These are phyloP conservation scores for Paramacrobiotus metropolitanus DNA, from an alignment of 1,140 invertebrate genomes.

Conservation along the genomic window DNA sequence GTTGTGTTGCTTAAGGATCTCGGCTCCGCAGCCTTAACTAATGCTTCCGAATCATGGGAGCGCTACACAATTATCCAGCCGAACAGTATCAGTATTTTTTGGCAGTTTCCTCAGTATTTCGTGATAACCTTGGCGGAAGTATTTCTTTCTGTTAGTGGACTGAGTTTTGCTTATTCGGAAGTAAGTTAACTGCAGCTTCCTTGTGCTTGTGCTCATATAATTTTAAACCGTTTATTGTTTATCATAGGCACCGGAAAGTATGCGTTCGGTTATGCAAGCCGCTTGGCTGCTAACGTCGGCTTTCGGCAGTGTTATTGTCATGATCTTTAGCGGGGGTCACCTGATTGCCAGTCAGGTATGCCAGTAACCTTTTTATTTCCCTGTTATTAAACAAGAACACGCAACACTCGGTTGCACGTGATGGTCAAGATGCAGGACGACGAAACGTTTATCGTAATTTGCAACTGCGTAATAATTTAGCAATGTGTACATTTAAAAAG, in stretches of 20 bases:
- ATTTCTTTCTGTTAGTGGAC: conserved; percentile 68
- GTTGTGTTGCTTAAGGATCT: background rate
- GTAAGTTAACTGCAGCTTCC: conserved; percentile 18
- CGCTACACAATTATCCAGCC: background rate
- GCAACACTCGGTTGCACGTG: background rate
- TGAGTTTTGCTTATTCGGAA: conserved; percentile 66
- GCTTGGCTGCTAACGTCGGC: conserved; percentile 68
- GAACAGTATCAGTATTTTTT: background rate
- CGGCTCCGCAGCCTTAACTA: background rate
- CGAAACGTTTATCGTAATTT: too few species aligned
- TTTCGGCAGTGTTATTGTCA: conserved; percentile 66
- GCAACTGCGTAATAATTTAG: too few species aligned
- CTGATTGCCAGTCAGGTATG: background rate
- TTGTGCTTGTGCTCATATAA: background rate
- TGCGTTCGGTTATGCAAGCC: conserved; percentile 76
- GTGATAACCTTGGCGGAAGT: conserved; percentile 59
- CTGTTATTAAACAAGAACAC: background rate
- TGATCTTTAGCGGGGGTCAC: conserved; percentile 27
- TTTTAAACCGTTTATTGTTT: background rate
- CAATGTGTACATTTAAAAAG: too few species aligned
- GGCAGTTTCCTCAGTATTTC: conserved; percentile 50
- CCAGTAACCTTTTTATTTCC: background rate
- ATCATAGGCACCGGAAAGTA: conserved; percentile 54
- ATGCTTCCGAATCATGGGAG: background rate
- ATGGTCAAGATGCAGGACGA: background rate